Conservation (phyloP, 1,140 invertebrate species). For the Adelges cooleyi region DNA sequence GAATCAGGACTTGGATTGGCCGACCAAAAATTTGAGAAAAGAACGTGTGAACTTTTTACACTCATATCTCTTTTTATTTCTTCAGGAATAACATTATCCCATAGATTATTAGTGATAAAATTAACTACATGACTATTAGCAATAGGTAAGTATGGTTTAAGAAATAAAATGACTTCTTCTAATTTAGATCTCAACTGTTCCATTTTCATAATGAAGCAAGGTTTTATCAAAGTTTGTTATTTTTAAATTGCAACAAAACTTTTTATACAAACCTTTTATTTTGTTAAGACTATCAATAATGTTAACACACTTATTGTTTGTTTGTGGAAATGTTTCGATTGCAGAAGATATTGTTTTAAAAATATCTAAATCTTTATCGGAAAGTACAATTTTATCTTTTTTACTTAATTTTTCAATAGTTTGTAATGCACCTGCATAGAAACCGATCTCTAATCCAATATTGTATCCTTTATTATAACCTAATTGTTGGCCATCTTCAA, state of each 20-base stretch:
- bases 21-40: slow-evolving; percentile 12
- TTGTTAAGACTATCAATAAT: slow-evolving; percentile 33
- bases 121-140: slow-evolving; percentile 69
- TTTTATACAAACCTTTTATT: slow-evolving; percentile 37
- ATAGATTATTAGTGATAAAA: slow-evolving; percentile 61
- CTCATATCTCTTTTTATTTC: slow-evolving; percentile 44
- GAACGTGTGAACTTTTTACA: slow-evolving; percentile 1
- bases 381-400: slow-evolving; percentile 10
- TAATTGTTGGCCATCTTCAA: slow-evolving; percentile 36
- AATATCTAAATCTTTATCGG: slow-evolving; percentile 30
- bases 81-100: slow-evolving; percentile 46
- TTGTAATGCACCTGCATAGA: slow-evolving; percentile 33
- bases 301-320: slow-evolving; percentile 35
- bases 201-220: slow-evolving; percentile 25
- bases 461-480: slow-evolving; percentile 37
- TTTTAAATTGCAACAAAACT: slow-evolving; percentile 37
- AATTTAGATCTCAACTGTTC: slow-evolving; percentile 38
- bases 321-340: slow-evolving; percentile 35
- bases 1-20: slow-evolving; percentile 8
- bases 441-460: slow-evolving; percentile 38
- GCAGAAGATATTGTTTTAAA: slow-evolving; percentile 33
- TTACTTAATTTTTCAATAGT: slow-evolving; percentile 9
- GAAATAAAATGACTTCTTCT: slow-evolving; percentile 44
- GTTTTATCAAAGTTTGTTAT: slow-evolving; percentile 29
- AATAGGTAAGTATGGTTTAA: slow-evolving; percentile 48